Evolutionary conservation across 2,797 vertebrate genomes (phyloP).

Genomic region (Fistularia tabacaria): DNA sequence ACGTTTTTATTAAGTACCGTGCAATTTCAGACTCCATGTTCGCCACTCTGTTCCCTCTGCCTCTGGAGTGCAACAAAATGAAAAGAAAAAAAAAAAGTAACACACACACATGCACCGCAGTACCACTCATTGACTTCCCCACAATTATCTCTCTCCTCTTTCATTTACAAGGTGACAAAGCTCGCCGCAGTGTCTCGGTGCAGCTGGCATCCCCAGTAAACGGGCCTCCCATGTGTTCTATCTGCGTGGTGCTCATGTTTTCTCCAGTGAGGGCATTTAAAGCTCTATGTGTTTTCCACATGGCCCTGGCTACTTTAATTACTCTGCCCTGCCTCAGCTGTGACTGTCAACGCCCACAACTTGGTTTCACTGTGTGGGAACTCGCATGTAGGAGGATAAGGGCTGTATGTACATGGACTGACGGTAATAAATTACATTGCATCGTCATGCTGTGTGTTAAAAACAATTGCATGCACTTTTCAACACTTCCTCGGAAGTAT

Average conservation of each 20-base stretch:
- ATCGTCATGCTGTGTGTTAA: too few species aligned
- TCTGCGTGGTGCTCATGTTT: conserved; percentile 66
- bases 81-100: too few species aligned
- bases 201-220: conserved; percentile 73
- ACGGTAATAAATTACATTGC: too few species aligned
- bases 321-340: conserved; percentile 63
- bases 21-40: conserved; percentile 40
- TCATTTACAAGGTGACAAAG: conserved; percentile 78
- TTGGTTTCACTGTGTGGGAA: conserved; percentile 67
- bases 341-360: conserved; percentile 61
- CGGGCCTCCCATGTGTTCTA: conserved; percentile 63
- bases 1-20: conserved; percentile 54
- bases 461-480: too few species aligned
- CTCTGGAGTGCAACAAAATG: conserved; percentile 64
- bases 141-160: conserved; percentile 34
- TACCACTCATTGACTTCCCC: conserved; percentile 35
- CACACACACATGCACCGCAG: conserved; percentile 14
- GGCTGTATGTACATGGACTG: conserved; percentile 1
- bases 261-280: conserved; percentile 71
- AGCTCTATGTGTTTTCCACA: conserved; percentile 76
- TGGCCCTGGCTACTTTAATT: conserved; percentile 71
- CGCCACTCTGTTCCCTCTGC: conserved; percentile 34
- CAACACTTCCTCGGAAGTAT: too few species aligned
- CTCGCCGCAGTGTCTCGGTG: conserved; percentile 59
- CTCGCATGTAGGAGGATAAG: conserved; percentile 49